These are phyloP conservation scores for Philopotamus ludificatus DNA, from an alignment of 1,140 invertebrate genomes.

Conservation along the genomic window DNA sequence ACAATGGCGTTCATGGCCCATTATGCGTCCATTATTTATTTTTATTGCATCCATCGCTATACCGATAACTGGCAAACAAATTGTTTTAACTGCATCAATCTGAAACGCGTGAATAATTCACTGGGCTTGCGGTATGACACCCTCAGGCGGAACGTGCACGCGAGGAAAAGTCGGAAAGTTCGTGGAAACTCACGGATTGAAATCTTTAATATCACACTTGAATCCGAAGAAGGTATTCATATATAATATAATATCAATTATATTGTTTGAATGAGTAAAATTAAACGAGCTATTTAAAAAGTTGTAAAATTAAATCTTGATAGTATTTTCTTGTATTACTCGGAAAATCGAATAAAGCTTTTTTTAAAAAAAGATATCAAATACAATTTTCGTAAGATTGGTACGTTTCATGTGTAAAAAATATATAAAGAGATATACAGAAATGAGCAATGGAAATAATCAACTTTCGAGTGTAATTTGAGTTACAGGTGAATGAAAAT, in stretches of 20 bases:
- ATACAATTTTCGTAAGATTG: no score
- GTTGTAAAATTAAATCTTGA: no score
- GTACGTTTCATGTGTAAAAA: no score
- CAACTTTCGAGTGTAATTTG: no score
- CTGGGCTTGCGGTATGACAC: not conserved
- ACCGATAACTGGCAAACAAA: constrained; percentile 12
- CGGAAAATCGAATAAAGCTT: no score
- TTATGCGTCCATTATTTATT: constrained; percentile 7
- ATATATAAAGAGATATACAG: no score
- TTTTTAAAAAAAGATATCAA: no score
- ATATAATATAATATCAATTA: not conserved
- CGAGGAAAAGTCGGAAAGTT: not conserved
- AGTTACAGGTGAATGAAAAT: no score
- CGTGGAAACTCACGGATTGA: not conserved
- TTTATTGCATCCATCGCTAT: constrained; percentile 8
- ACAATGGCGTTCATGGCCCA: not conserved
- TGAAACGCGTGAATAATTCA: not conserved
- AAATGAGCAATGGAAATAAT: no score
- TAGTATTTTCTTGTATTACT: no score
- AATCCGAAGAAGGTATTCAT: not conserved
- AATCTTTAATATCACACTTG: not conserved
- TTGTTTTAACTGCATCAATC: constrained; percentile 8
- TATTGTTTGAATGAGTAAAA: not conserved
- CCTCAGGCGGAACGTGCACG: not conserved
- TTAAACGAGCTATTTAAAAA: no score